Evolutionary conservation across 2,888 invertebrate genomes (phyloP).

Genomic region (Leptopilina syphax): DNA sequence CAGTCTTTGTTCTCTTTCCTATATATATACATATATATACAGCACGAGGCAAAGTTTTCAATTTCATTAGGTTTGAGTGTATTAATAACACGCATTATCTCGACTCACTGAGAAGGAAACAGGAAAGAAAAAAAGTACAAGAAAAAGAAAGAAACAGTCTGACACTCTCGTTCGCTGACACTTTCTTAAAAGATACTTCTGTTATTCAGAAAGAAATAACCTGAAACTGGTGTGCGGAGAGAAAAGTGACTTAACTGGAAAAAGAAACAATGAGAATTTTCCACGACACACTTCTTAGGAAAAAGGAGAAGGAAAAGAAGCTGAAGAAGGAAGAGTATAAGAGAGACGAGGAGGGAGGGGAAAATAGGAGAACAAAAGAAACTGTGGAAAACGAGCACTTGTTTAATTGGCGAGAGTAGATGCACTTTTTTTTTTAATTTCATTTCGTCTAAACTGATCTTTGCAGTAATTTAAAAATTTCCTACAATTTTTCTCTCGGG

Average conservation of each 20-base stretch:
- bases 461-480: not conserved
- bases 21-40: no score
- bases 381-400: constrained; percentile 4
- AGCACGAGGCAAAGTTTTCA: constrained; percentile 35
- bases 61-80: constrained; percentile 39
- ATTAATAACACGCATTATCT: constrained; percentile 41
- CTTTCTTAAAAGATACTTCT: constrained; percentile 19
- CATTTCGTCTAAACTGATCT: not conserved
- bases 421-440: not conserved
- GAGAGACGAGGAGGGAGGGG: no score
- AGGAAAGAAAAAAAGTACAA: not conserved
- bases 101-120: constrained; percentile 4
- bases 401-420: not conserved
- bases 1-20: constrained; percentile 14
- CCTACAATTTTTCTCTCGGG: not conserved
- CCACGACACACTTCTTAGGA: not conserved
- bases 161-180: constrained; percentile 24
- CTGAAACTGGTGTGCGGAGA: not conserved
- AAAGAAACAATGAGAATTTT: not conserved
- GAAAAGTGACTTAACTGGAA: not conserved
- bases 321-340: not conserved
- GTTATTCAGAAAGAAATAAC: constrained; percentile 4
- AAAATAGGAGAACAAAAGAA: not conserved
- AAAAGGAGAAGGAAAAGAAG: not conserved
- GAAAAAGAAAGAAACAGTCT: not conserved